Percentiles rank a stretch among this genome's conserved stretches.
These are phyloP conservation scores for Channa striata DNA, from an alignment of 2,797 vertebrate genomes.

Conservation along the genomic window DNA sequence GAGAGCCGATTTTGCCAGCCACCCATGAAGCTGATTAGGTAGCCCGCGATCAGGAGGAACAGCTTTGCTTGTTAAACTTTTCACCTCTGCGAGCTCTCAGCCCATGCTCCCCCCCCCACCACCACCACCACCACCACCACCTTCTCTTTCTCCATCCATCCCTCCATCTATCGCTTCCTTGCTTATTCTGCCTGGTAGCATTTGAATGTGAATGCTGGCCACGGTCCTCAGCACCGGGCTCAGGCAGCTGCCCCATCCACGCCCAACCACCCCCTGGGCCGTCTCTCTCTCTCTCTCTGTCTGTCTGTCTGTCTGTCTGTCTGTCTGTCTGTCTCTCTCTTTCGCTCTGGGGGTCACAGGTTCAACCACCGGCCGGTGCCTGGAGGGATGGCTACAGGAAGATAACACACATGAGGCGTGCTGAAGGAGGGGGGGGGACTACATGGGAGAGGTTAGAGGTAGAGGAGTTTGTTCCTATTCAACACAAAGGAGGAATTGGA, in stretches of 20 bases:
- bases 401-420: conserved; percentile 80
- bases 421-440: conserved; percentile 6
- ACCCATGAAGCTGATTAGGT: conserved; percentile 99
- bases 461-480: conserved; percentile 31
- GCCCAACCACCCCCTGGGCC: conserved; percentile 73
- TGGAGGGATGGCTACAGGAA: conserved; percentile 75
- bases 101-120: conserved; percentile 53
- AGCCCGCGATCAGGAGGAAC: conserved; percentile 99
- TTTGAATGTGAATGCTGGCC: conserved; percentile 81
- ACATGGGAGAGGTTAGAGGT: conserved; percentile 2
- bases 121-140: conserved; percentile 6
- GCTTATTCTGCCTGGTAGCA: conserved; percentile 79
- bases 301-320: too few species aligned
- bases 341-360: conserved; percentile 74
- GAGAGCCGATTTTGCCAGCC: conserved; percentile 94
- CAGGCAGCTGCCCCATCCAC: conserved; percentile 78
- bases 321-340: conserved; percentile 16
- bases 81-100: conserved; percentile 90
- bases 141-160: conserved; percentile 34
- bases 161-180: conserved; percentile 67
- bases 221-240: conserved; percentile 61
- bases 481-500: conserved; percentile 18
- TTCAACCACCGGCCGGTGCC: conserved; percentile 78
- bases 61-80: conserved; percentile 99
- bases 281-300: conserved; percentile 32